Evolutionary conservation across 1,140 invertebrate genomes (phyloP).

Genomic region (Stegodyphus dumicola): DNA sequence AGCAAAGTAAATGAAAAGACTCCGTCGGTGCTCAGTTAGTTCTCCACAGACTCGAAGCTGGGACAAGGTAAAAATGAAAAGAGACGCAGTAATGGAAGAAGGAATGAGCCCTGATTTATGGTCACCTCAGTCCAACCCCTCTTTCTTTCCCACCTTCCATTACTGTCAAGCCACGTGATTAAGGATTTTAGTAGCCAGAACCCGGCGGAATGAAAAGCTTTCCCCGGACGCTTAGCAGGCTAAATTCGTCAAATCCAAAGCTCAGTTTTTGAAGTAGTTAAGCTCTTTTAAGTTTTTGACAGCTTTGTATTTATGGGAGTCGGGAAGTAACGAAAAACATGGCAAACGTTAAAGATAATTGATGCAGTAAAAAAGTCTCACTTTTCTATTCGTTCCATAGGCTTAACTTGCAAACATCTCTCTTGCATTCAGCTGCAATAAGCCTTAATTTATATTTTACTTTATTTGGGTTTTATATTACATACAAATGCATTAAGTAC

Average conservation of each 20-base stretch:
- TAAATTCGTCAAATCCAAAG: background rate
- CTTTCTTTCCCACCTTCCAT: background rate
- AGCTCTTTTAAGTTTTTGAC: background rate
- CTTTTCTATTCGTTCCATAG: too few relatives aligned
- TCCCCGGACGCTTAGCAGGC: background rate
- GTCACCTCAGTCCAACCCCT: background rate
- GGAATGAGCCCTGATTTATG: constrained; percentile 6
- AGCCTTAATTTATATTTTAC: too few relatives aligned
- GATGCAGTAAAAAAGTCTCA: too few relatives aligned
- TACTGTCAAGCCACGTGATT: constrained; percentile 5
- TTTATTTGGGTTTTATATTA: too few relatives aligned
- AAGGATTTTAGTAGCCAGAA: background rate
- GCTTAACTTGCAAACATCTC: too few relatives aligned
- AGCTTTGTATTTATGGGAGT: background rate
- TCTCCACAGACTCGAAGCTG: background rate
- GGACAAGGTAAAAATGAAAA: background rate
- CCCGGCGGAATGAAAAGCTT: background rate
- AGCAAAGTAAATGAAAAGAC: background rate
- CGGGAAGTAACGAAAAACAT: too few relatives aligned
- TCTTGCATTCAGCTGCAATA: too few relatives aligned
- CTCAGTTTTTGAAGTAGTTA: background rate
- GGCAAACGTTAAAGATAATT: too few relatives aligned
- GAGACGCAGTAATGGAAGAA: background rate
- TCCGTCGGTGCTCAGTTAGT: background rate
- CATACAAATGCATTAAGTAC: too few relatives aligned